Evolutionary conservation across 2,797 vertebrate species (phyloP), one percentile per base, ranked within the genome.

Genomic region (Rhynchotus rufescens): DNA sequence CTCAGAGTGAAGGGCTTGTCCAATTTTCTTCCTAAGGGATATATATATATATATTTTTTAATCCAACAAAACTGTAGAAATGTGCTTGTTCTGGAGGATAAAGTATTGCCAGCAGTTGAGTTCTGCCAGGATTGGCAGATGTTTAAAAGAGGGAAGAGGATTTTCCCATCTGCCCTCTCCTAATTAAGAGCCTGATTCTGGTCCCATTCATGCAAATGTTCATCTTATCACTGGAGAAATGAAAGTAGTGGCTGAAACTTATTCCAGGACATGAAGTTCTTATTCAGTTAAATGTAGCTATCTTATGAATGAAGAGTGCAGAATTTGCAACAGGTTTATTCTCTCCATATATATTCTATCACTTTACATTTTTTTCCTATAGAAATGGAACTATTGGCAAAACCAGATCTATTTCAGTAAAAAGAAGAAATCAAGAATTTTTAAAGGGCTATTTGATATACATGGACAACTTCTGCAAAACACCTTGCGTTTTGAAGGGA

Each of bases 161-260:
- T 77, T 61, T 88, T 88, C 62, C 90, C 93, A 88, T 90, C 86
- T 84, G 79, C 49, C 75, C 49, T 74, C 40, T 61, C 86, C 49
- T 84, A 74, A 90, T 78, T 56, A 82, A 84, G 45, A 68, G 40
- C 65, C 80, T 54, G 34, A 67, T 88, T 61, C 68, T 32, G 19
- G 64, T 90, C 28, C 47, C 67, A 1, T 8, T 59, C 47, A 49
- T 52, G 64, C 59, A 65, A 59, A 68, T n/a, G 30, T 56, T 64
- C 9, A 4, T 61, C 85, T 68, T 80, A 44, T 12, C 57, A 25
- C 1, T 62, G 30, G 26, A 76, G 60, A 74, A 88, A 15, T 26
- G 28, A 62, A 23, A 86, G 54, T 6, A 42, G 42, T 38, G 49
- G 9, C 15, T 73, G 47, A 8, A 52, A 71, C 45, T 78, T 32